Percentiles rank a stretch among this genome's conserved stretches.
Evolutionary conservation across 1,140 invertebrate genomes (phyloP).

Genomic region (Parapsyche elsis): DNA sequence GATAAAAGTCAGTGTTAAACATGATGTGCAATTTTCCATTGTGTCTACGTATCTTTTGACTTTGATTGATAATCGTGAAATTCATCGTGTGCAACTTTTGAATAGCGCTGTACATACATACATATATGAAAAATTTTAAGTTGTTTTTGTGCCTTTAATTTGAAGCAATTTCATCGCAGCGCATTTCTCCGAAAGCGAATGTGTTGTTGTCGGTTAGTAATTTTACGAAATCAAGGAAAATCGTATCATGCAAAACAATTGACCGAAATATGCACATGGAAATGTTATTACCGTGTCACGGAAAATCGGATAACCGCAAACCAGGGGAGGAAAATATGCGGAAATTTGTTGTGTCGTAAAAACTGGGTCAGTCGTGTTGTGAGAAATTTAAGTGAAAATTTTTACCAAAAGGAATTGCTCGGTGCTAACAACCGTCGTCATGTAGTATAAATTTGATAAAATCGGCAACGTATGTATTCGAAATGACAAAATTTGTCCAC

Average conservation of each 20-base stretch:
- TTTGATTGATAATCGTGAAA: too few species aligned
- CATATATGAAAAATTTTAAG: too few species aligned
- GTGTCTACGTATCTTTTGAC: too few species aligned
- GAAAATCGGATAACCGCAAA: slow-evolving; percentile 4
- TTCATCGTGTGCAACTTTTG: too few species aligned
- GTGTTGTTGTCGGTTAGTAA: not conserved
- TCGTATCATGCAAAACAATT: slow-evolving; percentile 6
- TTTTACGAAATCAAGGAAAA: not conserved
- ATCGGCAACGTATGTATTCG: not conserved
- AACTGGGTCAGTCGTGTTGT: slow-evolving; percentile 21
- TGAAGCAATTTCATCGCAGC: too few species aligned
- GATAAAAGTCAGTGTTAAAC: too few species aligned
- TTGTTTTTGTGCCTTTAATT: too few species aligned
- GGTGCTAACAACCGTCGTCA: too few species aligned
- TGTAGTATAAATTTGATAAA: not conserved
- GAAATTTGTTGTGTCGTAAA: slow-evolving; percentile 4
- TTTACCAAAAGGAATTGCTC: not conserved
- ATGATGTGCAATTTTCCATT: too few species aligned
- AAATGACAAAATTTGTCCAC: too few species aligned
- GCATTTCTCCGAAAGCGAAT: not conserved
- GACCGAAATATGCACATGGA: not conserved
- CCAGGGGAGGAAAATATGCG: not conserved
- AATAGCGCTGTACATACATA: too few species aligned
- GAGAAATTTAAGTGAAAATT: slow-evolving; percentile 15
- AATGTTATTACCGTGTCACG: slow-evolving; percentile 6